phyloP scores from a whole-genome alignment of 2,888 invertebrate species.

The Morinoia aosen region DNA sequence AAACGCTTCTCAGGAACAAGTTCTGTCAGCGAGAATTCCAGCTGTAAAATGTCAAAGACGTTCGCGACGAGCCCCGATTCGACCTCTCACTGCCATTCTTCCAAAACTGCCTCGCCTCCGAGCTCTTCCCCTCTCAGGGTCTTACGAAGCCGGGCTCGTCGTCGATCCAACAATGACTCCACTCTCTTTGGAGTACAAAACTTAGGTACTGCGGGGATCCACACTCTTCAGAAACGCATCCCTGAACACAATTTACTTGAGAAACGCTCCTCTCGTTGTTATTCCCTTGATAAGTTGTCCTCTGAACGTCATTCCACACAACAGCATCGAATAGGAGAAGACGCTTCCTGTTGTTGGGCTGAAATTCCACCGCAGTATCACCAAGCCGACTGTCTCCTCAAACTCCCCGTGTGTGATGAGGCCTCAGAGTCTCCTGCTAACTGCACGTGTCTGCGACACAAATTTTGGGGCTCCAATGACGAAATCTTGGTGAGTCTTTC shows the following conservation, averaged over 20 bases:
- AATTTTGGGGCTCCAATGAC: not conserved
- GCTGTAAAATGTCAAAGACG: not conserved
- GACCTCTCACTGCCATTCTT: not conserved
- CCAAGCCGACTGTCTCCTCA: not conserved
- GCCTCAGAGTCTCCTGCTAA: not conserved
- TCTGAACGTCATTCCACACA: not conserved
- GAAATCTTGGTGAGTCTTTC: constrained; percentile 7
- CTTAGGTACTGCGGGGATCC: not conserved
- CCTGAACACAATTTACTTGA: not conserved
- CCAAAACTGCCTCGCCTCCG: not conserved
- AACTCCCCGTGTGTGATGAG: not conserved
- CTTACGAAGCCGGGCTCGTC: not conserved
- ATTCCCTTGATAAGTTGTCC: too few species aligned
- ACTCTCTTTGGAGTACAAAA: not conserved
- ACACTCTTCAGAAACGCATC: not conserved
- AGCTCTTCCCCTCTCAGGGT: not conserved
- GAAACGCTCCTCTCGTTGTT: not conserved
- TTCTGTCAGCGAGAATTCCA: not conserved
- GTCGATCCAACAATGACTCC: not conserved
- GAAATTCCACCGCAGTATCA: not conserved
- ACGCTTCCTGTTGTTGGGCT: not conserved
- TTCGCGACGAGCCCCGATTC: not conserved
- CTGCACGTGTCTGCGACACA: not conserved
- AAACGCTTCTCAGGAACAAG: not conserved
- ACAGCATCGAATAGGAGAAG: not conserved